These are phyloP conservation scores for Xiphophorus maculatus DNA, from an alignment of 2,113 vertebrate species.

Conservation along the genomic window DNA sequence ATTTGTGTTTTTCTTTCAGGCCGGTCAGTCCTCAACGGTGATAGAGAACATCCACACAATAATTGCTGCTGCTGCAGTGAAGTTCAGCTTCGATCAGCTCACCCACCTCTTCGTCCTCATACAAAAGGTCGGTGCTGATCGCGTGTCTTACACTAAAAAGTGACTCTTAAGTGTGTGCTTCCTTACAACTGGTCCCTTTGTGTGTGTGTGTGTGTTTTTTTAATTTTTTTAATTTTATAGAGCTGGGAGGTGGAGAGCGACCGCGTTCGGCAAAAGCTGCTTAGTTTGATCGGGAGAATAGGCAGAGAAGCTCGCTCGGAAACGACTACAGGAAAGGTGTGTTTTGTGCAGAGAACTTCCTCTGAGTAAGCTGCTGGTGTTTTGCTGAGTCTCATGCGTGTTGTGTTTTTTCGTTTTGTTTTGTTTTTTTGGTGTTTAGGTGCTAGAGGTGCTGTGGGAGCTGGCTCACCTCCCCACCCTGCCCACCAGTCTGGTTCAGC, in stretches of 20 bases:
- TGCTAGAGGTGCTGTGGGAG: conserved; percentile 97
- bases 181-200: neutral
- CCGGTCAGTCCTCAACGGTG: conserved; percentile 96
- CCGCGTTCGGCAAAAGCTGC: conserved; percentile 93
- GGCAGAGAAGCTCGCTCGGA: conserved; percentile 95
- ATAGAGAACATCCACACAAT: conserved; percentile 99
- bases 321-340: conserved; percentile 93
- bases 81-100: conserved; percentile 96
- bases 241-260: conserved; percentile 98
- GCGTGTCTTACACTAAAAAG: neutral
- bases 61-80: conserved; percentile 96
- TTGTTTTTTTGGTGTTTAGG: conserved; percentile 74
- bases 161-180: neutral
- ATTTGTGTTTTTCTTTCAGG: conserved; percentile 73
- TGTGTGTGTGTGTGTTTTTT: neutral
- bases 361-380: neutral
- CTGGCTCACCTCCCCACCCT: conserved; percentile 94
- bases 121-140: conserved; percentile 86
- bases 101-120: conserved; percentile 97
- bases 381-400: neutral
- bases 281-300: conserved; percentile 96
- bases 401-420: neutral
- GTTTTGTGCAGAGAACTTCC: neutral
- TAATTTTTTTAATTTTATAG: conserved; percentile 67
- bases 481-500: conserved; percentile 92